Evolutionary conservation across 2,888 invertebrate species (phyloP), one percentile per base, ranked within the genome.

Genomic region (Pristionchus fissidentatus): DNA sequence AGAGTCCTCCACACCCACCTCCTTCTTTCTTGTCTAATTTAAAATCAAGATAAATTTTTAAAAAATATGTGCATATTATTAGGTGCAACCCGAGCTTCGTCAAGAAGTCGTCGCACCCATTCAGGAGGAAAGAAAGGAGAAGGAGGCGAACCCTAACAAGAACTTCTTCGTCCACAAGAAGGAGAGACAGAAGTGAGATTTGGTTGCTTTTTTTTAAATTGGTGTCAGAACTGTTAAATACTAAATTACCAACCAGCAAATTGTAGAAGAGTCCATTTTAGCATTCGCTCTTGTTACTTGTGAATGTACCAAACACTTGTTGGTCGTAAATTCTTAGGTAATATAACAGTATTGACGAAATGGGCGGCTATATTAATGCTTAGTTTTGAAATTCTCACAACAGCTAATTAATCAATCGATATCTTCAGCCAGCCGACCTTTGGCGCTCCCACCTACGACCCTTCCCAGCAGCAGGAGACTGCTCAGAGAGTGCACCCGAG

Each of bases 391-490:
- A 46, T 46, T 46, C 7, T 15, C 15, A 46, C 46, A 10, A 10
- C 46, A 7, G 7, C 46, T 46, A 10, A 15, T 46, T 46, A 46
- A 10, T 15, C 15, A 10, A 10, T 10, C 46, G 15, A 46, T 46
- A 29, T 19, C 26, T 57, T 38, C 41, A 81, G 80, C 46, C 60
- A 73, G 35, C 83, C 55, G n/a, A 73, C 83, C 73, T 83, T 83
- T 41, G 83, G 83, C 26, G 83, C 83, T n/a, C 83, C 83, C 49
- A 83, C 55, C 22, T 83, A 52, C 73, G 83, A 83, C 15, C 70
- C 83, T 15, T 70, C 80, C 8, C 32, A 19, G 49, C 19, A 35
- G 15, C 49, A 77, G 22, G 49, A 22, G 32, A 49, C 41, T 1
- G 46, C 75, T 1, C 46, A 46, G 1, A 10, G 75, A 49, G 49